Evolutionary conservation across 2,888 invertebrate species (phyloP).

Genomic region (Tipula helvola): DNA sequence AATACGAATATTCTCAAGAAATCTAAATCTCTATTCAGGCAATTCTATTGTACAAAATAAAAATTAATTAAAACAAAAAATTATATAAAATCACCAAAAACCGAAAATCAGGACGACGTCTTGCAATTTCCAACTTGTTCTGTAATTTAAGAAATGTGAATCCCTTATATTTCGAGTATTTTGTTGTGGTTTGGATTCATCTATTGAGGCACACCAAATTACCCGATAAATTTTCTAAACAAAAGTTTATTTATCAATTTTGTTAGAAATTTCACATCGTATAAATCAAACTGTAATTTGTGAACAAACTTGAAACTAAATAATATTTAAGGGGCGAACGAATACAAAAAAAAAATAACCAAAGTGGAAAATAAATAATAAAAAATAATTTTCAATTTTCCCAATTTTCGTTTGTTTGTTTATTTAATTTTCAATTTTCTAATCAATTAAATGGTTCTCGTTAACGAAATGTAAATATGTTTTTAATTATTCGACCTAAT

Average conservation of each 20-base stretch:
- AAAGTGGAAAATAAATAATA: background rate
- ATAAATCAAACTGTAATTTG: background rate
- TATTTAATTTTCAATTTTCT: slow-evolving; percentile 4
- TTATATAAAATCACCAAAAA: too few relatives aligned
- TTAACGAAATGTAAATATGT: slow-evolving; percentile 4
- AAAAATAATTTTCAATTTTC: background rate
- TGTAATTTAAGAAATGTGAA: background rate
- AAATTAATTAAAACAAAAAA: too few relatives aligned
- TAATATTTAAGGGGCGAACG: background rate
- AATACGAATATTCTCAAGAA: too few relatives aligned
- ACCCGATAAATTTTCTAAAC: too few relatives aligned
- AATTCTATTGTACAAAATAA: too few relatives aligned
- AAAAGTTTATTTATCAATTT: too few relatives aligned
- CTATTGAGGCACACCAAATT: too few relatives aligned
- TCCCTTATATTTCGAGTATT: background rate
- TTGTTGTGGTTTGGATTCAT: too few relatives aligned
- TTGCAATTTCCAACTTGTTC: background rate
- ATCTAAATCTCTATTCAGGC: too few relatives aligned
- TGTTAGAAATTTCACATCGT: too few relatives aligned
- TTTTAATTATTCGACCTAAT: background rate
- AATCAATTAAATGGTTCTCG: background rate
- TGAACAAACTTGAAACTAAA: background rate
- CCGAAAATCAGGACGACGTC: too few relatives aligned
- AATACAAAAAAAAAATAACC: background rate
- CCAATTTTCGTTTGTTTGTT: background rate